Conservation (phyloP, 2,113 vertebrate species). For the Caloenas nicobarica region DNA sequence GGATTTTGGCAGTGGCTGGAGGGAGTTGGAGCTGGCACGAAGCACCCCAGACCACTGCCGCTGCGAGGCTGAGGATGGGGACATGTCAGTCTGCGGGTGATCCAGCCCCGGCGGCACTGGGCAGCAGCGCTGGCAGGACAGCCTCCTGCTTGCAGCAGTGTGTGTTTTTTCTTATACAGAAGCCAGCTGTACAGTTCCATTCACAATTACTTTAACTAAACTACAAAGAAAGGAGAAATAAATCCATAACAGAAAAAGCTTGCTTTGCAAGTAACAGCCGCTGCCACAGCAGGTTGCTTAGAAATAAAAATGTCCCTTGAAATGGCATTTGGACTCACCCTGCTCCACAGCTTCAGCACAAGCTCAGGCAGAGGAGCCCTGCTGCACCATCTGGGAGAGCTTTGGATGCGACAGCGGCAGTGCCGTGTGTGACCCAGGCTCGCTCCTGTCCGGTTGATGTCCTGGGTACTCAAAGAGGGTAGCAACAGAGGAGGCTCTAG, state of each 20-base stretch:
- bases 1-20: not conserved
- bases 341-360: not conserved
- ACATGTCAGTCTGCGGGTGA: accelerated
- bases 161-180: not conserved
- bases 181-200: not conserved
- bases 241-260: not conserved
- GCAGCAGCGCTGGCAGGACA: not conserved
- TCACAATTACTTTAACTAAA: not conserved
- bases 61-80: not conserved
- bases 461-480: not conserved
- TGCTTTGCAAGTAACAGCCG: not conserved
- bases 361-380: not conserved
- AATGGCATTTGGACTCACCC: not conserved
- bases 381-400: not conserved
- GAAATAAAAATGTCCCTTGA: not conserved
- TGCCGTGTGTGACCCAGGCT: not conserved
- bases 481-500: not conserved
- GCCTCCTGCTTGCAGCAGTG: not conserved
- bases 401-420: not conserved
- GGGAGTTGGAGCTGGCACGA: not conserved
- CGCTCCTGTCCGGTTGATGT: not conserved
- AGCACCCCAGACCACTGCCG: accelerated
- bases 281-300: not conserved
- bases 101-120: not conserved
- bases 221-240: not conserved